Evolutionary conservation across 2,888 invertebrate species (phyloP), one percentile per base, ranked within the genome.

Genomic region (Acrobasis consociella): DNA sequence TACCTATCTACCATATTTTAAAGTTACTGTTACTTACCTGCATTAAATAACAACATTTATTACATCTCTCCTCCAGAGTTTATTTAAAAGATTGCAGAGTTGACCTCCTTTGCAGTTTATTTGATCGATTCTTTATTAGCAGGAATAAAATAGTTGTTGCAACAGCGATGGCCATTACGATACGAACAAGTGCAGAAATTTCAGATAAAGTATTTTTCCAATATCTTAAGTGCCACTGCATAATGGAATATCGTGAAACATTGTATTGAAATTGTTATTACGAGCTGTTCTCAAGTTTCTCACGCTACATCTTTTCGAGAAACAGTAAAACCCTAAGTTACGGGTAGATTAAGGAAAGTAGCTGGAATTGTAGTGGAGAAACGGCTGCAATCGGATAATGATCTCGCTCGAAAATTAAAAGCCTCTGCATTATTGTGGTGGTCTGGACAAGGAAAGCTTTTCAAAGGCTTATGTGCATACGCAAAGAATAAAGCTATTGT

Each of bases 181-280:
- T 37, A 59, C 49, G 58, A 31, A 59, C 49, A 49, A 59, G 49
- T 59, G 49, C 49, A 59, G 49, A 49, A 59, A 49, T 49, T 49
- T 37, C 49, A 60, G 39, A 61, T 49, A 53, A 52, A 51, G 53
- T 53, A 61, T 53, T 61, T 61, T 61, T 55, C 37, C 53, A 61
- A 61, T 61, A 61, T 53, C 61, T 61, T 46, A 61, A 61, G 61
- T 61, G 61, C 53, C 22, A 22, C 52, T 61, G 46, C 16, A 53
- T 61, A 61, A 53, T 46, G 53, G 61, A 53, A 53, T 53, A 61
- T 61, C 22, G 53, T 49, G 61, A 52, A 61, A 61, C 53, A 61
- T 52, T 61, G 61, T 61, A 52, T 61, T 46, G 53, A 49, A 61
- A 61, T 53, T 53, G 61, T 53, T 60, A 49, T 53, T 61, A 52